Evolutionary conservation across 2,797 vertebrate genomes (phyloP).

Genomic region (Pseudomugil gertrudae): DNA sequence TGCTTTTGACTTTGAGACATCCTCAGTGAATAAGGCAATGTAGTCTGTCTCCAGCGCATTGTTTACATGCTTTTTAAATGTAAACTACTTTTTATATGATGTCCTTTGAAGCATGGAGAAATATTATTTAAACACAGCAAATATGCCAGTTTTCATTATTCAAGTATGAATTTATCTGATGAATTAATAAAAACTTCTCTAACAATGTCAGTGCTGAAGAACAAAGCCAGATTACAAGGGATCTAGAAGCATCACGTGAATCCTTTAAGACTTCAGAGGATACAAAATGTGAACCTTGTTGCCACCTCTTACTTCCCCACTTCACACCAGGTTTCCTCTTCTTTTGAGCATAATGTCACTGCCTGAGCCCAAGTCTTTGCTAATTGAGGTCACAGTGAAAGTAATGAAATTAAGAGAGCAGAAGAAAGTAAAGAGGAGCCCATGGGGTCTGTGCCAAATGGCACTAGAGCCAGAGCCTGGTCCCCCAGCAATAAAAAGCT

Average conservation of each 20-base stretch:
- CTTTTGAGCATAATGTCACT: conserved; percentile 61
- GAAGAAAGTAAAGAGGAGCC: conserved; percentile 72
- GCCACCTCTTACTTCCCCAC: conserved; percentile 43
- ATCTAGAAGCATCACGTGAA: conserved; percentile 21
- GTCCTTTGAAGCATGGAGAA: background rate
- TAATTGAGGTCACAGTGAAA: conserved; percentile 83
- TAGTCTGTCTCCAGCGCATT: background rate
- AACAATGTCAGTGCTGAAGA: conserved; percentile 19
- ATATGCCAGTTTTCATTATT: conserved; percentile 6
- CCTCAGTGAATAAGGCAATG: background rate
- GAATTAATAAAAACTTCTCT: conserved; percentile 6
- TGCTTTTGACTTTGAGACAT: conserved; percentile 49
- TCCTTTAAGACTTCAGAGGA: conserved; percentile 39
- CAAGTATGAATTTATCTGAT: conserved; percentile 8
- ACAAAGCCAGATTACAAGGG: conserved; percentile 31
- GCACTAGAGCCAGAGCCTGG: conserved; percentile 63
- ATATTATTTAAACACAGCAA: conserved; percentile 9
- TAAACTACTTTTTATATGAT: conserved; percentile 13
- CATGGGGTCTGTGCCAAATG: conserved; percentile 67
- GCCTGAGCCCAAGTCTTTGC: conserved; percentile 66
- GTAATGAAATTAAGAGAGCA: conserved; percentile 81
- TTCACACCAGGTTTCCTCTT: conserved; percentile 53
- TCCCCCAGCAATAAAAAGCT: conserved; percentile 70
- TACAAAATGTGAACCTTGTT: conserved; percentile 36
- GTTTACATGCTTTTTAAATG: conserved; percentile 11